These are phyloP conservation scores for Bergia sp. DNA, from an alignment of 92 coral and sea anemone species.

Conservation along the genomic window DNA sequence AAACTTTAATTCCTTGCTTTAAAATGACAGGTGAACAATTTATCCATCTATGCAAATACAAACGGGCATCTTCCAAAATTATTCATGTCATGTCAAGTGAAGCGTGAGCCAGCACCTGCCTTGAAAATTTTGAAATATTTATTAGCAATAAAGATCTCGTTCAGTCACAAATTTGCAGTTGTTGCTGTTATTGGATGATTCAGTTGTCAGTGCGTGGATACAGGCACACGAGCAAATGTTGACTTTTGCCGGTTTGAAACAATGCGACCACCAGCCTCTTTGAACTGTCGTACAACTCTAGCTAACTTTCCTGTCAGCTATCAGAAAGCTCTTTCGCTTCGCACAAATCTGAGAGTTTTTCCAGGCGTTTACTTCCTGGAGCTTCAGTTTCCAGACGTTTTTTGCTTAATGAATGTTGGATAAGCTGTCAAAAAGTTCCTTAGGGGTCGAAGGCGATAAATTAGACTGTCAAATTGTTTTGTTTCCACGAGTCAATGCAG, in stretches of 20 bases:
- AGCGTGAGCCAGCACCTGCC: constrained; percentile 88
- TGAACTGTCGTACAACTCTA: neutral
- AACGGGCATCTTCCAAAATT: constrained; percentile 56
- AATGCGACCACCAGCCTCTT: constrained; percentile 18
- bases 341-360: neutral
- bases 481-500: constrained; percentile 3
- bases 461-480: constrained; percentile 17
- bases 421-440: constrained; percentile 23
- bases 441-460: constrained; percentile 1
- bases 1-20: constrained; percentile 57
- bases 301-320: neutral
- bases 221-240: constrained; percentile 14
- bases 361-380: constrained; percentile 4
- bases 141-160: constrained; percentile 68
- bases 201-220: neutral
- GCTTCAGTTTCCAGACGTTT: neutral
- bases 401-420: constrained; percentile 18
- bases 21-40: constrained; percentile 76
- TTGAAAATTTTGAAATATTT: constrained; percentile 73
- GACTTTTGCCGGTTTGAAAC: constrained; percentile 4
- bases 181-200: neutral
- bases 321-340: neutral
- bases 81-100: constrained; percentile 80
- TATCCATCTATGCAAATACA: constrained; percentile 70
- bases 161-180: constrained; percentile 32